phyloP scores from a whole-genome alignment of 2,888 invertebrate genomes.

The Holacanthella duospinosa region DNA sequence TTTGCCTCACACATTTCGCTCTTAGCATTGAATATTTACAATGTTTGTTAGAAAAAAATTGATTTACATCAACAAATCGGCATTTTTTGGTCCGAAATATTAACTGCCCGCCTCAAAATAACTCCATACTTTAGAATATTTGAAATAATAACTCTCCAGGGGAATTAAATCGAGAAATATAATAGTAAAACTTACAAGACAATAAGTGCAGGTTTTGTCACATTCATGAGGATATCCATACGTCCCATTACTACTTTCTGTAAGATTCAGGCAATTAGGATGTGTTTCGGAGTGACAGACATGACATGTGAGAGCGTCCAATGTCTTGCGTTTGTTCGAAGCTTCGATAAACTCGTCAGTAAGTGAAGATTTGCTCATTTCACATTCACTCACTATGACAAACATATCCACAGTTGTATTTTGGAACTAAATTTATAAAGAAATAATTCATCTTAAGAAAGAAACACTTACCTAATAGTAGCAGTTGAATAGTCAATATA shows the following conservation, averaged over 20 bases:
- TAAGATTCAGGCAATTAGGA: conserved; percentile 16
- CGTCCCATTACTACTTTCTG: conserved; percentile 5
- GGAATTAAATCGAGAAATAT: too few relatives aligned
- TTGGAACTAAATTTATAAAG: neutral
- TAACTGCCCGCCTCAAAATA: neutral
- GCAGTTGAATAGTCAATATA: neutral
- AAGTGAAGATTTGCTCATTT: neutral
- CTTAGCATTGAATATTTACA: too few relatives aligned
- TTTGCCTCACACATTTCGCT: too few relatives aligned
- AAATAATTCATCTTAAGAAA: neutral
- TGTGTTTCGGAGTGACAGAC: conserved; percentile 25
- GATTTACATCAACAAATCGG: too few relatives aligned
- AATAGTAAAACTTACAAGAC: conserved; percentile 14
- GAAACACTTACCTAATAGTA: neutral
- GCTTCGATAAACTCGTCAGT: conserved; percentile 1
- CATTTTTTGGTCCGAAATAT: too few relatives aligned
- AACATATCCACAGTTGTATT: neutral
- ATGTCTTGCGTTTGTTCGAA: neutral
- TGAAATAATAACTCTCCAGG: neutral
- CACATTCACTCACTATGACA: neutral
- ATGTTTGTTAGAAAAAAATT: too few relatives aligned
- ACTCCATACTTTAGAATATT: neutral
- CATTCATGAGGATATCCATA: conserved; percentile 6
- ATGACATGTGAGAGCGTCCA: neutral
- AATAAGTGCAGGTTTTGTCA: conserved; percentile 10